phyloP scores from a whole-genome alignment of 2,113 vertebrate genomes.

The Eudyptes chrysolophus region DNA sequence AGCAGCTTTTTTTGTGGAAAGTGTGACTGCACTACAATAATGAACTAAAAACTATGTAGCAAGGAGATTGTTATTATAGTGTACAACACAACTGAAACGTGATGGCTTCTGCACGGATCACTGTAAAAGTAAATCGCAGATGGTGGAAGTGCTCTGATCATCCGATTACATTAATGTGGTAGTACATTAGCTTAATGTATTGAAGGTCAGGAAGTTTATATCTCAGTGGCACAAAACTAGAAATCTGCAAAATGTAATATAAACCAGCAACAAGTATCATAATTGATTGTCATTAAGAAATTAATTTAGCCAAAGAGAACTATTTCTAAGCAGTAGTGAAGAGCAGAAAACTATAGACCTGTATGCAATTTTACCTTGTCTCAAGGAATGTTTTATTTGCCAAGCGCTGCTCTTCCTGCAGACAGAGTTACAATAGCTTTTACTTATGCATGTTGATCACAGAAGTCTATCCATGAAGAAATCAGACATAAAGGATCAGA shows the following conservation, averaged over 20 bases:
- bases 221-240: slow-evolving; percentile 12
- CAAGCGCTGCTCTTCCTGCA: not conserved
- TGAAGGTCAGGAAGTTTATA: slow-evolving; percentile 58
- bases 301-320: slow-evolving; percentile 50
- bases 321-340: not conserved
- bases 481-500: not conserved
- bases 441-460: not conserved
- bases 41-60: not conserved
- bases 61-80: not conserved
- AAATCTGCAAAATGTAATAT: slow-evolving; percentile 56
- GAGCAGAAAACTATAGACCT: not conserved
- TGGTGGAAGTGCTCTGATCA: not conserved
- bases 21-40: not conserved
- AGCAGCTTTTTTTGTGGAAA: not conserved
- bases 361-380: not conserved
- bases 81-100: not conserved
- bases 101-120: not conserved
- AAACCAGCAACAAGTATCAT: slow-evolving; percentile 38
- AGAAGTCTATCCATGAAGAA: not conserved
- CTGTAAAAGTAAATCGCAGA: not conserved
- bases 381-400: slow-evolving; percentile 14
- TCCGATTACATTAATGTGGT: slow-evolving; percentile 41
- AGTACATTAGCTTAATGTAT: slow-evolving; percentile 32
- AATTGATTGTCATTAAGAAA: slow-evolving; percentile 64
- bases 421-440: not conserved